Base-by-base conservation (phyloP, 2,888 invertebrate species). In the Arenicola marina region DNA sequence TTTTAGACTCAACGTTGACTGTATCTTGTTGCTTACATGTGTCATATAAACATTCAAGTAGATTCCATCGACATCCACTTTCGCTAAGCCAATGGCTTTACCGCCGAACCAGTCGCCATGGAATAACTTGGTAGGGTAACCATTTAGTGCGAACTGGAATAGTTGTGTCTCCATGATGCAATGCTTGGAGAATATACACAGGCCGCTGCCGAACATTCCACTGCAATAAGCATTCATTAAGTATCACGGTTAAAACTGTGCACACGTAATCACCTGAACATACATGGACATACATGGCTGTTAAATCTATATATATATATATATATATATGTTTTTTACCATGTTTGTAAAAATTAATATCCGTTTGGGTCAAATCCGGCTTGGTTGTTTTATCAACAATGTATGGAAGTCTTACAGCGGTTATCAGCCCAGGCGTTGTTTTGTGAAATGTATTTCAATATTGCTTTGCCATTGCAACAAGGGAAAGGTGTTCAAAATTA, bases 31-130 rank as follows among this genome's bases (percentile, higher is more conserved):
- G 58, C 89, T 88, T 87, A 95, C 94, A 89, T 99, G 98, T 69
- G 95, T 92, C 72, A 92, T 90, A 83, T 96, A 98, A 62, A 98
- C 86, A 84, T 96, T 91, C 58, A 98, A 86, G 56, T 86, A 86
- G 51, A 76, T 59, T 72, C 88, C 63, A 73, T 88, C 59, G 24
- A 67, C 43, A 4, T 62, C 43, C 7, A 71, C 64, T 53, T 73
- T 75, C 51, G 76, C 81, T 61, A 86, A 71, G 2, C 85, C 86
- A 21, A 80, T 75, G 21, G 81, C 95, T 86, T 99, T 99, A 2
- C 97, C 97, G 44, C 95, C 97, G 84, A 95, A 98, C 99, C 99
- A 99, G 83, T 99, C 99, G 0, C 95, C 98, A 81, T 98, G 98
- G 69, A 93, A 92, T 66, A 96, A 86, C 85, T 93, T 92, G 85